Percentiles rank a stretch among this genome's conserved stretches.
Evolutionary conservation across 1,140 invertebrate genomes (phyloP).

Genomic region (Euwallacea similis): DNA sequence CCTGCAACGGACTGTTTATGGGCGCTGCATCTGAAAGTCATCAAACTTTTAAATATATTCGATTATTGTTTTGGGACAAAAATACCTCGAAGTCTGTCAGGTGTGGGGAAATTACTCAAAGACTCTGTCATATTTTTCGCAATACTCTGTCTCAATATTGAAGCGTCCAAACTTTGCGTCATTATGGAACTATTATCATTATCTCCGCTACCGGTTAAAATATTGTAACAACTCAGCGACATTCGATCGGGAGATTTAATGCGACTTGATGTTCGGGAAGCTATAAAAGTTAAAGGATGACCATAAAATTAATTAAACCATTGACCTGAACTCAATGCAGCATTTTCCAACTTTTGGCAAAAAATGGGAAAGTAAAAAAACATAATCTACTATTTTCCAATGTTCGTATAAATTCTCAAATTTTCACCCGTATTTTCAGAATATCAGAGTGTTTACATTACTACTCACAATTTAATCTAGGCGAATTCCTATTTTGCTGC

Average conservation of each 20-base stretch:
- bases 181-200: slow-evolving; percentile 56
- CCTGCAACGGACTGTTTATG: slow-evolving; percentile 69
- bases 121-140: slow-evolving; percentile 26
- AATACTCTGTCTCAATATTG: slow-evolving; percentile 43
- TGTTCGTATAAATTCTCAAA: too few species aligned
- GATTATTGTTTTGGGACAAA: background rate
- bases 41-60: background rate
- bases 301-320: slow-evolving; percentile 15
- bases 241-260: slow-evolving; percentile 72
- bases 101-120: background rate
- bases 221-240: slow-evolving; percentile 65
- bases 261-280: slow-evolving; percentile 55
- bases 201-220: slow-evolving; percentile 47
- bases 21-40: slow-evolving; percentile 45
- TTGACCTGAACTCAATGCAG: background rate
- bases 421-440: too few species aligned
- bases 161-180: slow-evolving; percentile 66
- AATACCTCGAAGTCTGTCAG: slow-evolving; percentile 13
- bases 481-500: slow-evolving; percentile 56
- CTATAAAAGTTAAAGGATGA: slow-evolving; percentile 42
- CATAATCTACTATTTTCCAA: too few species aligned
- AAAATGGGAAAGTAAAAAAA: too few species aligned
- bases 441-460: background rate
- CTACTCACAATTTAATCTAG: slow-evolving; percentile 64
- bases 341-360: slow-evolving; percentile 10